A percentile compares a stretch with the other conserved stretches of the same genome.
phyloP scores from a whole-genome alignment of 1,140 invertebrate genomes.

The Hycleus cichorii region DNA sequence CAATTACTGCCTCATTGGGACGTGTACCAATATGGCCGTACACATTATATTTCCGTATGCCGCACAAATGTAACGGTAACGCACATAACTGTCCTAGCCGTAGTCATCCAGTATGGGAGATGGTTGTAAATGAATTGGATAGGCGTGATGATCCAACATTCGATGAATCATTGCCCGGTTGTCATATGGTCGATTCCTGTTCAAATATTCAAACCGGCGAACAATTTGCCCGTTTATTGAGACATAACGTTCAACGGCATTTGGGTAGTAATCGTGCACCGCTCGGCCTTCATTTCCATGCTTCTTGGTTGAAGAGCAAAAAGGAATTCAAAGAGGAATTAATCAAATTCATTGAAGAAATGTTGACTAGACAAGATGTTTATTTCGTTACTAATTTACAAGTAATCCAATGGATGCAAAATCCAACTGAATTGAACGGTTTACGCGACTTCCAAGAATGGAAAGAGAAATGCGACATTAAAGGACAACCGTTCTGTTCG shows the following conservation, averaged over 20 bases:
- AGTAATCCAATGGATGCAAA: constrained; percentile 97
- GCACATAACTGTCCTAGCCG: constrained; percentile 85
- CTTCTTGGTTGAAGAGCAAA: constrained; percentile 91
- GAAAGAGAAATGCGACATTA: constrained; percentile 94
- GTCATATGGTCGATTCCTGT: constrained; percentile 90
- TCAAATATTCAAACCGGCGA: constrained; percentile 85
- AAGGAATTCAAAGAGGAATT: constrained; percentile 88
- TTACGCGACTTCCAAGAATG: constrained; percentile 88
- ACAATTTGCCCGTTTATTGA: constrained; percentile 76
- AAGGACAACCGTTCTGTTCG: constrained; percentile 87
- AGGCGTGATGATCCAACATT: constrained; percentile 85
- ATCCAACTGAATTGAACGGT: constrained; percentile 79
- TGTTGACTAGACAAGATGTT: constrained; percentile 81
- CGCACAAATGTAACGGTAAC: constrained; percentile 90
- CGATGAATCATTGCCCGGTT: constrained; percentile 84
- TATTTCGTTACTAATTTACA: constrained; percentile 92
- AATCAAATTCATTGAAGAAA: constrained; percentile 90
- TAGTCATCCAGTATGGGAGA: constrained; percentile 90
- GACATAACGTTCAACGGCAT: constrained; percentile 92
- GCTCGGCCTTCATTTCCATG: constrained; percentile 90
- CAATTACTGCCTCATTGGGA: constrained; percentile 81
- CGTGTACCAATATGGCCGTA: constrained; percentile 93
- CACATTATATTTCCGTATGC: constrained; percentile 91
- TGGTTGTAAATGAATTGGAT: constrained; percentile 93
- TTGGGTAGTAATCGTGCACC: constrained; percentile 88